These are phyloP conservation scores for Bubalus kerabau DNA, from an alignment of 2,113 vertebrate species.

Conservation along the genomic window DNA sequence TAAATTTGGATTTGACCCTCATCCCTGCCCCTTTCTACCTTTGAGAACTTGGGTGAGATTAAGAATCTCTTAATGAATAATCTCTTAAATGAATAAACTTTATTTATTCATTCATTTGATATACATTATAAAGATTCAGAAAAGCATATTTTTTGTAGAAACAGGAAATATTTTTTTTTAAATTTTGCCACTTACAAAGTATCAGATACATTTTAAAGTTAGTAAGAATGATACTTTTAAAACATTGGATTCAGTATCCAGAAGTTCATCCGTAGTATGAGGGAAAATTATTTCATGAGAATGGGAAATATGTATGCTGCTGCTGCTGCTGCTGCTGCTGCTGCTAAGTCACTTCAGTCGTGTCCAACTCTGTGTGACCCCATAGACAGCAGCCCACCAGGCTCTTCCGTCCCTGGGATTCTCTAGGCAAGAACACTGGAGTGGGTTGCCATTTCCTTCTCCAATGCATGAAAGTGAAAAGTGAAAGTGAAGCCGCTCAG, in stretches of 20 bases:
- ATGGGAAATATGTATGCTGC: neutral
- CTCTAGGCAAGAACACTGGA: no score
- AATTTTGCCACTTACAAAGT: neutral
- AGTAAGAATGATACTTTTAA: neutral
- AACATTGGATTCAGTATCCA: neutral
- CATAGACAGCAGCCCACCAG: no score
- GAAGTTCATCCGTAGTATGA: neutral
- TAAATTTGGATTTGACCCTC: neutral
- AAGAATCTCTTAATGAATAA: neutral
- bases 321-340: no score
- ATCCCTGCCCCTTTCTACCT: neutral
- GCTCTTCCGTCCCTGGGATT: no score
- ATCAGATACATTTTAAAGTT: neutral
- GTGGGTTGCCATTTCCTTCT: no score
- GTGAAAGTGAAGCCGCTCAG: no score
- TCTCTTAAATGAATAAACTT: neutral
- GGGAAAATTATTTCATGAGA: neutral
- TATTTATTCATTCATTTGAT: neutral
- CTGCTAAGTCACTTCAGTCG: no score
- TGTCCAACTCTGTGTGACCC: no score
- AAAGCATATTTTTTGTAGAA: neutral
- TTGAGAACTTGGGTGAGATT: neutral
- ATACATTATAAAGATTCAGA: neutral
- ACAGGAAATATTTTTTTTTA: neutral
- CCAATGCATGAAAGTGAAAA: no score